Evolutionary conservation across 2,888 invertebrate genomes (phyloP).

Genomic region (Meghimatium bilineatum): DNA sequence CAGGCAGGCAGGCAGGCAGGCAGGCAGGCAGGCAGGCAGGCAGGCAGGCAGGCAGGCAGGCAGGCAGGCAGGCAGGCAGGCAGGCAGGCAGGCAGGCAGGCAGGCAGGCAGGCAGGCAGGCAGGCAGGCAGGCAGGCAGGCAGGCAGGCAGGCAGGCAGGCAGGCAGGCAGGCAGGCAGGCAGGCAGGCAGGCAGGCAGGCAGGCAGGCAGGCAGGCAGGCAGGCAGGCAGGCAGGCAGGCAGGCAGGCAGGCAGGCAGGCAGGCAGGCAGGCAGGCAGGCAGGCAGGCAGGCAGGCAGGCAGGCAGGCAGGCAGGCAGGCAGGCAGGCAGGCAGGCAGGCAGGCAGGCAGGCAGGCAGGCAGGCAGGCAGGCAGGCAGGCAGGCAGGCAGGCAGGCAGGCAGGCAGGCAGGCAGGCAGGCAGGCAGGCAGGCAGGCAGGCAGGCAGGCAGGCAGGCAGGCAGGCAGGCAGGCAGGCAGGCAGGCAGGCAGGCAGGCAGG

Average conservation of each 20-base stretch:
- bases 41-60: conserved; percentile 18
- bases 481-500: too few relatives aligned
- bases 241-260: conserved; percentile 18
- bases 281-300: conserved; percentile 18
- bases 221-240: conserved; percentile 18
- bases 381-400: too few relatives aligned
- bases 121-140: conserved; percentile 18
- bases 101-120: conserved; percentile 18
- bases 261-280: conserved; percentile 17
- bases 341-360: too few relatives aligned
- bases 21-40: conserved; percentile 18
- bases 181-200: conserved; percentile 18
- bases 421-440: too few relatives aligned
- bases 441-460: too few relatives aligned
- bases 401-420: too few relatives aligned
- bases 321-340: too few relatives aligned
- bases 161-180: conserved; percentile 18
- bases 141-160: conserved; percentile 18
- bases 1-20: conserved; percentile 18
- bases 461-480: too few relatives aligned
- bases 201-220: conserved; percentile 18
- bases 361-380: too few relatives aligned
- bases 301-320: conserved; percentile 18
- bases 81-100: conserved; percentile 18
- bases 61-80: conserved; percentile 18